Evolutionary conservation across 2,888 invertebrate genomes (phyloP).

Genomic region (Spilarctia lutea): DNA sequence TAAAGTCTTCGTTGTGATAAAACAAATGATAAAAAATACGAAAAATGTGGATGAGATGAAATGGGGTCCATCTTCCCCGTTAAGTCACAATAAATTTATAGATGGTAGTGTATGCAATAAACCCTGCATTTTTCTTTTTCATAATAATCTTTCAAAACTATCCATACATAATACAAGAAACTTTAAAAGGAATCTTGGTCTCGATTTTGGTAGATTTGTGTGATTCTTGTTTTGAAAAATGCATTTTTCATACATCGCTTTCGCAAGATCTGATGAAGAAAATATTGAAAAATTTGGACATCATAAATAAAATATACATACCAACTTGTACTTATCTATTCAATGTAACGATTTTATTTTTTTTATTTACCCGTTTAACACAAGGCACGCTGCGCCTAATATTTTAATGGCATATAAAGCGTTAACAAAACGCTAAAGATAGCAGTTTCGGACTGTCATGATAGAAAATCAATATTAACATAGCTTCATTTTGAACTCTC

Average conservation of each 20-base stretch:
- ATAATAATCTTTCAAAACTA: background rate
- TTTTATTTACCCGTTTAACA: slow-evolving; percentile 50
- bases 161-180: background rate
- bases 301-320: slow-evolving; percentile 2
- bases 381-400: slow-evolving; percentile 64
- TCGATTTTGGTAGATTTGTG: background rate
- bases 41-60: too few relatives aligned
- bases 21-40: too few relatives aligned
- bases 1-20: too few relatives aligned
- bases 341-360: slow-evolving; percentile 29
- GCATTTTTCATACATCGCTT: background rate
- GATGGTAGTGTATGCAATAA: background rate
- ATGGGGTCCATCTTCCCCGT: too few relatives aligned
- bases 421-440: slow-evolving; percentile 82
- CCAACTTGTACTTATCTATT: background rate
- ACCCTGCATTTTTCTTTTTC: background rate
- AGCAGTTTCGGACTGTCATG: slow-evolving; percentile 73
- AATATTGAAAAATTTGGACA: slow-evolving; percentile 4
- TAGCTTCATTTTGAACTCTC: slow-evolving; percentile 68
- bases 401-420: slow-evolving; percentile 73
- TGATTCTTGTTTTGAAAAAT: background rate
- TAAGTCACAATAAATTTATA: background rate
- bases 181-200: background rate
- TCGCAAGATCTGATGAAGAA: slow-evolving; percentile 12
- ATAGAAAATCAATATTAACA: slow-evolving; percentile 76